phyloP scores from a whole-genome alignment of 2,113 vertebrate genomes.

The Calidris pygmaea region DNA sequence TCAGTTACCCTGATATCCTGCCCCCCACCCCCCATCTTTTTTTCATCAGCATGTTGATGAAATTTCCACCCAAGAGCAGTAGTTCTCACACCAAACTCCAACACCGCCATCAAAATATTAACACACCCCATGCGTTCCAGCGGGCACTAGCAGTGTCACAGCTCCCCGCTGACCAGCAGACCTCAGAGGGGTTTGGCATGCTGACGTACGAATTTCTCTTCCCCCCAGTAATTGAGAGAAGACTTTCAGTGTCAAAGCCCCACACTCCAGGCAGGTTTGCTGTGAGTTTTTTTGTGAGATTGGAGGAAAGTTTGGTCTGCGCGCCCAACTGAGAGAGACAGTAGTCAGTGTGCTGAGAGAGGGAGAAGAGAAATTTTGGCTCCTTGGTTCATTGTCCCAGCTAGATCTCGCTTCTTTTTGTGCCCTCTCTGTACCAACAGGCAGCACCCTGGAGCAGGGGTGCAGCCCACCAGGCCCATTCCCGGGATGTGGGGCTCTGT shows the following conservation, averaged over 20 bases:
- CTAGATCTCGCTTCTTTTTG: neutral
- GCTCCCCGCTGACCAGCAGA: neutral
- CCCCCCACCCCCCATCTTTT: neutral
- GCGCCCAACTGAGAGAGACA: neutral
- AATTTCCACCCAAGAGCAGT: neutral
- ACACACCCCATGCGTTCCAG: neutral
- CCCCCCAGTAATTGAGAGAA: neutral
- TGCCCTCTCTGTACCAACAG: neutral
- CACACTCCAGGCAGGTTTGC: fast-evolving
- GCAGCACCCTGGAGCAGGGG: neutral
- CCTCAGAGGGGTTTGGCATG: neutral
- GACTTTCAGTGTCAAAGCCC: neutral
- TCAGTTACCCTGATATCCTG: neutral
- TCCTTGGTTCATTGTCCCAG: neutral
- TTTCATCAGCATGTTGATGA: neutral
- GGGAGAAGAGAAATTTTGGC: neutral
- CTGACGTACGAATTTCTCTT: fast-evolving
- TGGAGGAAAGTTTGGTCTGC: neutral
- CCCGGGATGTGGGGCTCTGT: fast-evolving
- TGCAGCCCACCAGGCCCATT: neutral
- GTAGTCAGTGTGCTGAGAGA: neutral
- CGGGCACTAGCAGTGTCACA: neutral
- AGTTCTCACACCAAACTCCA: neutral
- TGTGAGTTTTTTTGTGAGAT: neutral
- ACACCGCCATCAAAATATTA: neutral